Conservation (phyloP, 2,113 vertebrate genomes). For the Alectura lathami region DNA sequence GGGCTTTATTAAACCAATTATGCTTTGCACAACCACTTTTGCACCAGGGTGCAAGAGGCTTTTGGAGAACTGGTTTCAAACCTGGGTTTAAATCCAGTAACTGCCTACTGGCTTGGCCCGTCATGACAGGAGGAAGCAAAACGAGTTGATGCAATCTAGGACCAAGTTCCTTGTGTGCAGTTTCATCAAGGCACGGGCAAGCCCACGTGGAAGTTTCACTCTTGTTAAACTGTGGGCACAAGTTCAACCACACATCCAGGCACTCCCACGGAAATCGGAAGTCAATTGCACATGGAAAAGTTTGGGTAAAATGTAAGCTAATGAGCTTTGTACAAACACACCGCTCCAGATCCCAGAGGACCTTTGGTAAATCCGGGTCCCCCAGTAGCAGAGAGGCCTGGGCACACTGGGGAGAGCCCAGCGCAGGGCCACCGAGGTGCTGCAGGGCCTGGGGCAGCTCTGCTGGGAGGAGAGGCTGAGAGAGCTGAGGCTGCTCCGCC, state of each 20-base stretch:
- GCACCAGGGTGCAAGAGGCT: not conserved
- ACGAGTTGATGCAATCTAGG: not conserved
- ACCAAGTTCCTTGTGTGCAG: not conserved
- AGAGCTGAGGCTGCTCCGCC: not conserved
- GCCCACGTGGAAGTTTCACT: not conserved
- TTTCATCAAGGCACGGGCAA: not conserved
- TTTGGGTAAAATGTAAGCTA: not conserved
- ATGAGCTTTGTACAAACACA: not conserved
- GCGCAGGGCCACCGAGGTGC: not conserved
- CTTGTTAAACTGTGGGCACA: not conserved
- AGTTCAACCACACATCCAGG: not conserved
- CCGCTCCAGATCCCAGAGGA: not conserved
- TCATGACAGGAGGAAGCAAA: not conserved
- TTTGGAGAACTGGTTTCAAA: conserved; percentile 10
- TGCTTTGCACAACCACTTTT: not conserved
- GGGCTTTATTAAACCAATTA: not conserved
- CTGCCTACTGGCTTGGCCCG: conserved; percentile 16
- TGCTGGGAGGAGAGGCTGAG: not conserved
- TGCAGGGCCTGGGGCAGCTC: not conserved
- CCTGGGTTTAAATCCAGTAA: not conserved
- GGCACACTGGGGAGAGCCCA: not conserved
- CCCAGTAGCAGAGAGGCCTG: not conserved
- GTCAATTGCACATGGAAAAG: not conserved
- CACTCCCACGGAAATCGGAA: not conserved
- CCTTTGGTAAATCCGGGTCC: not conserved